These are phyloP conservation scores for Xanthorhoe designata DNA, from an alignment of 2,888 invertebrate species.

Conservation along the genomic window DNA sequence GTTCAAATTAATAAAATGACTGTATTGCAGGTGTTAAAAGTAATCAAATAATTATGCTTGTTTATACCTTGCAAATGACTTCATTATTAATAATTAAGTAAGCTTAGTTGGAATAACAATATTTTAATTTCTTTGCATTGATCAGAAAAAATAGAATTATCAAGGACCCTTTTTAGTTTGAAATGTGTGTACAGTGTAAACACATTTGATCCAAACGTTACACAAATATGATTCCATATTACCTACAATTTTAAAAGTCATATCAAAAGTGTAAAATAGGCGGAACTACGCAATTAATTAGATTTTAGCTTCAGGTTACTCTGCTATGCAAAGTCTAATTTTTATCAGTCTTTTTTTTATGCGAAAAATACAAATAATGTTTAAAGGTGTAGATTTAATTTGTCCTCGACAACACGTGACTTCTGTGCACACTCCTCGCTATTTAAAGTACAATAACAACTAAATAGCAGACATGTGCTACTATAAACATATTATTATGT, in stretches of 20 bases:
- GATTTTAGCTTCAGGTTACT: not conserved
- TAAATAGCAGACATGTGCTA: conserved; percentile 19
- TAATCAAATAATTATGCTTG: no score
- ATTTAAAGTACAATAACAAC: conserved; percentile 23
- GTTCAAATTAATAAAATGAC: no score
- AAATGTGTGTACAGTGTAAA: no score
- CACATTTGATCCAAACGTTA: no score
- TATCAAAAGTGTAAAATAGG: not conserved
- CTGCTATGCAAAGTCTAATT: not conserved
- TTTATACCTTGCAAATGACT: no score
- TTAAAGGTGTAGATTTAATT: conserved; percentile 5
- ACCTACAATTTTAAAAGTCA: no score
- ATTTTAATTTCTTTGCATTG: no score
- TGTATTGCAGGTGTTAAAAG: no score
- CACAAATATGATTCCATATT: not conserved
- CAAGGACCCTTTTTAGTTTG: no score
- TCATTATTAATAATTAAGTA: no score
- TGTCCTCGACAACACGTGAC: conserved; percentile 23
- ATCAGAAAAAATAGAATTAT: no score
- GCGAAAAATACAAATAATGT: not conserved
- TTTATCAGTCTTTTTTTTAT: not conserved
- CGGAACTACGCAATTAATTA: not conserved
- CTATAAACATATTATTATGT: not conserved
- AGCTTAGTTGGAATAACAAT: no score
- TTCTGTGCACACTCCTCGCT: conserved; percentile 16